Percentiles rank a stretch among this genome's conserved stretches.
Evolutionary conservation across 1,140 invertebrate genomes (phyloP).

Genomic region (Drosophila pseudoobscura): DNA sequence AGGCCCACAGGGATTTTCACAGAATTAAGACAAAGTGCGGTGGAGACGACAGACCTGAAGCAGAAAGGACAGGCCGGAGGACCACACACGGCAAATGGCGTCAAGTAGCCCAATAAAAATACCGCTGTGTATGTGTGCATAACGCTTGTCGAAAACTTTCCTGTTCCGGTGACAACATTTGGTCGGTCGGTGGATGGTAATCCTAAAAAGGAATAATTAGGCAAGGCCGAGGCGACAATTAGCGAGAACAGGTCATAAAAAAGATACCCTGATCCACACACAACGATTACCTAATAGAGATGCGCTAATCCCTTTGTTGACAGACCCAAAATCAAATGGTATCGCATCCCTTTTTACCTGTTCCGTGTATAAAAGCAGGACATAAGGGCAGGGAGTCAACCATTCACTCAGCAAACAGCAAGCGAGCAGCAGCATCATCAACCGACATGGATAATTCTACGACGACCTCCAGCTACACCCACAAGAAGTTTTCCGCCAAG

Average conservation of each 20-base stretch:
- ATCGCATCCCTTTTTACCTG: constrained; percentile 45
- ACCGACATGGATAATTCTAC: constrained; percentile 10
- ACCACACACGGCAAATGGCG: constrained; percentile 48
- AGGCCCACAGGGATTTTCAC: constrained; percentile 28
- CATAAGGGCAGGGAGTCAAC: constrained; percentile 25
- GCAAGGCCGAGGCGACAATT: constrained; percentile 33
- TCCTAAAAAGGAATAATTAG: constrained; percentile 25
- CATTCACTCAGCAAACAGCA: constrained; percentile 59
- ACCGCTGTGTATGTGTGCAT: neutral
- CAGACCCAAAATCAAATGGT: constrained; percentile 9
- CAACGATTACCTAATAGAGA: constrained; percentile 51
- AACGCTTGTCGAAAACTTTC: constrained; percentile 14
- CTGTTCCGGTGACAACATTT: constrained; percentile 59
- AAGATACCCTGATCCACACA: constrained; percentile 10
- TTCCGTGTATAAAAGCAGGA: constrained; percentile 59
- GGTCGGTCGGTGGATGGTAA: constrained; percentile 35
- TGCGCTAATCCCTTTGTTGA: constrained; percentile 64
- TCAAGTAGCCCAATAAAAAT: constrained; percentile 65
- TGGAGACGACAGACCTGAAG: constrained; percentile 4
- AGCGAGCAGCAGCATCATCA: constrained; percentile 38
- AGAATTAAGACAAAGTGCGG: constrained; percentile 40
- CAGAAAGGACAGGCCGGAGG: neutral
- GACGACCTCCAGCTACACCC: constrained; percentile 37
- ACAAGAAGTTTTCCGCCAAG: constrained; percentile 60
- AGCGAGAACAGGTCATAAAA: constrained; percentile 50